Conservation (phyloP, 64 coral and sea anemone species). For the Acropora yongei region DNA sequence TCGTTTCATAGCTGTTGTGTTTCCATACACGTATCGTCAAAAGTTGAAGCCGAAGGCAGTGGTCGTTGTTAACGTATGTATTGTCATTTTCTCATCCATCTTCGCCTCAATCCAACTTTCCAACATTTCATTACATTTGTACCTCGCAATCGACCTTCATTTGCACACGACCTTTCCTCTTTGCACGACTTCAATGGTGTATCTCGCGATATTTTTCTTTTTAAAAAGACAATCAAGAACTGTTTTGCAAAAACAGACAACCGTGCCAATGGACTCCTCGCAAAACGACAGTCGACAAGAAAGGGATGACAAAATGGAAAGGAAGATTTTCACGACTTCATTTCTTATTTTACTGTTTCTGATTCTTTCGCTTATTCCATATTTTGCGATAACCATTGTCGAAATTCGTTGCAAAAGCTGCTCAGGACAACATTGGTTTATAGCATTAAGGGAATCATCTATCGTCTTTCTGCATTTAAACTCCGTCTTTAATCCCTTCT, state of each 20-base stretch:
- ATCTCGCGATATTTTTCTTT: background rate
- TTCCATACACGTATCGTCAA: background rate
- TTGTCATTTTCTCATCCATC: slow-evolving; percentile 14
- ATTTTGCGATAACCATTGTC: slow-evolving; percentile 8
- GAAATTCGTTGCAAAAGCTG: background rate
- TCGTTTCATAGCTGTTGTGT: background rate
- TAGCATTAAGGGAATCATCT: background rate
- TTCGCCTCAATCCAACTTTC: slow-evolving; percentile 11
- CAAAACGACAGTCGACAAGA: background rate
- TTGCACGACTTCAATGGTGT: background rate
- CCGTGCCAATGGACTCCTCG: background rate
- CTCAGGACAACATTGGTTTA: background rate
- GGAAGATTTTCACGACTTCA: background rate
- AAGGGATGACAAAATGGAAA: background rate
- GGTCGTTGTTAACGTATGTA: background rate
- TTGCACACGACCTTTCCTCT: slow-evolving; percentile 30
- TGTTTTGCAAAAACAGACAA: background rate
- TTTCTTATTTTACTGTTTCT: slow-evolving; percentile 19
- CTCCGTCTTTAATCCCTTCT: background rate
- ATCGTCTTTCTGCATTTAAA: background rate
- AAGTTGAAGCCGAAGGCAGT: background rate
- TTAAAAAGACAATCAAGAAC: background rate
- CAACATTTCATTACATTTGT: background rate
- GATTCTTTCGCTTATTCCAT: background rate
- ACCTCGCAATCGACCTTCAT: slow-evolving; percentile 1